Evolutionary conservation across 2,888 invertebrate species (phyloP), one percentile per base, ranked within the genome.

Genomic region (Phymatocera aterrima): DNA sequence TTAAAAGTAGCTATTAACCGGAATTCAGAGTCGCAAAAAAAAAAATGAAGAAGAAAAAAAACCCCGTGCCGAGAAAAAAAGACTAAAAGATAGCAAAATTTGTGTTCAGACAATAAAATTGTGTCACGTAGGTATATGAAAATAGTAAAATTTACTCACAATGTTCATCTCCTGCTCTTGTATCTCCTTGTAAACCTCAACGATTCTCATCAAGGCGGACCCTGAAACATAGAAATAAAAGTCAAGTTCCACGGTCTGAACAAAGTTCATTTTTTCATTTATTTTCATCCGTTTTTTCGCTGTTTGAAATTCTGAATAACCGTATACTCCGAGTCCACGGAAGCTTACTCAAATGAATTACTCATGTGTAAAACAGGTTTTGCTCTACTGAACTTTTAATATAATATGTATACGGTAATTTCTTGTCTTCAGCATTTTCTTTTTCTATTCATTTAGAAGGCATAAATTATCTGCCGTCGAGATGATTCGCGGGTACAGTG

Each of bases 121-220:
- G 18, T 60, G 18, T 37, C 15, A n/a, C 5, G 48, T 43, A n/a
- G n/a, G n/a, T n/a, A n/a, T n/a, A n/a, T n/a, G n/a, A n/a, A n/a
- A n/a, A n/a, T n/a, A n/a, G n/a, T n/a, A 65, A 80, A 72, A 43
- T 89, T n/a, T n/a, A 95, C 97, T 96, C 93, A 97, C 97, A 89
- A 97, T 97, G 90, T 97, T 97, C 95, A 97, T 96, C 91, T 97
- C 97, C 91, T 97, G 97, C 84, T 97, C 96, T 92, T 98, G 97
- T 83, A 97, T 97, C 91, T 97, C 97, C 90, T 97, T 96, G 91
- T 97, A 97, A 31, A 97, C 97, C 90, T 97, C 97, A 68, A 97
- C 97, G 85, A 97, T 96, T 92, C 96, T 97, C 95, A 97, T 95
- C 83, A 98, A 92, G 77, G 97, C 97, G 78, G 96, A 95, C 87